Conservation (phyloP, 2,888 invertebrate genomes). For the Laspeyria flexula region DNA sequence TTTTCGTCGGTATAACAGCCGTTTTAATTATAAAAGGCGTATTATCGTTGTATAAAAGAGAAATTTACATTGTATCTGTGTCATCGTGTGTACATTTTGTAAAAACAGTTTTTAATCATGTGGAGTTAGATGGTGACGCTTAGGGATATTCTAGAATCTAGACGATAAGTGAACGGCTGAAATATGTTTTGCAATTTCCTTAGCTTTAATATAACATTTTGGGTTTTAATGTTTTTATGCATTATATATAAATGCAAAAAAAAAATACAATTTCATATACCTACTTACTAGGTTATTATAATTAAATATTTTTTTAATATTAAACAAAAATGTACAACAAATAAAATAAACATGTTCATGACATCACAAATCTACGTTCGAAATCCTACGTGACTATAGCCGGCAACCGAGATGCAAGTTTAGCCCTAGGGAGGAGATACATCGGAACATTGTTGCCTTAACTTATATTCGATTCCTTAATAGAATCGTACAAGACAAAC, state of each 20-base stretch:
- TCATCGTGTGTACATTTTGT: conserved; percentile 6
- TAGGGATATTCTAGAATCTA: neutral
- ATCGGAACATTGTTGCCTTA: conserved; percentile 52
- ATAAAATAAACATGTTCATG: neutral
- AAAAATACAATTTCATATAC: too few species aligned
- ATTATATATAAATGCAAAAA: too few species aligned
- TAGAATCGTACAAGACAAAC: conserved; percentile 52
- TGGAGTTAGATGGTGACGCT: neutral
- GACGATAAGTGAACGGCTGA: neutral
- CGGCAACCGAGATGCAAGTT: conserved; percentile 54
- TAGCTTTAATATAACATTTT: too few species aligned
- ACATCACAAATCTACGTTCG: conserved; percentile 37
- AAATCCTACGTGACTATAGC: conserved; percentile 56
- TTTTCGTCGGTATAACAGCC: conserved; percentile 53
- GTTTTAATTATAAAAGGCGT: conserved; percentile 55
- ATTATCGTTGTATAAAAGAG: conserved; percentile 27
- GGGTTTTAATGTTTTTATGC: too few species aligned
- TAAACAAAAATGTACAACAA: neutral
- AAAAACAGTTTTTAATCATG: neutral
- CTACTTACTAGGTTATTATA: too few species aligned
- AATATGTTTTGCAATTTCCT: too few species aligned
- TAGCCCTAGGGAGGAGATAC: conserved; percentile 39
- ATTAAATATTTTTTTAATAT: too few species aligned
- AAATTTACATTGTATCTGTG: conserved; percentile 14
- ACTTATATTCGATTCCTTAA: conserved; percentile 67